Base-by-base conservation (phyloP, 2,113 vertebrate genomes). In the Ctenodactylus gundi region DNA sequence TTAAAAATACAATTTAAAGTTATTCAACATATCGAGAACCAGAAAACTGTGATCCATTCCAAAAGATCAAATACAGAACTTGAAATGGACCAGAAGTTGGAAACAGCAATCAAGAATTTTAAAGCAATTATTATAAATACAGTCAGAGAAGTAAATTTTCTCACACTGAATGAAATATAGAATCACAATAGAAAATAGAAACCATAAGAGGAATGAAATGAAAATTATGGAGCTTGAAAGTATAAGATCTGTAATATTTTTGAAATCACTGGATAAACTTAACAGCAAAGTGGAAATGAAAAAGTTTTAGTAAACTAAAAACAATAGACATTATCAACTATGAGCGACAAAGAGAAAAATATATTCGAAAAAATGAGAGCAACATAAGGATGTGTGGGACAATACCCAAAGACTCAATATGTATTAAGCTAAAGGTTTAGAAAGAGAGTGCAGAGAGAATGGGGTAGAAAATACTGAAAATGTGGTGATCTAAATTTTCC, bases 291-390 rank as follows among this genome's bases (percentile, higher is more conserved):
- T 62, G n/a, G 20, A 89, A 75, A 85, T 21, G 44, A 85, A 85
- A 65, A 85, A 81, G 14, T 72, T 72, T 89, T 31, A 89, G 80
- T 67, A 85, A 85, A 73, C 49, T 84, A 57, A 88, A 44, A 94
- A 83, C 39, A 44, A 85, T 68, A 76, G 34, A 80, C 80, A 75
- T 67, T n/a, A 67, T 27, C 15, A 13, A 60, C 67, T 58, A 23
- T n/a, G 57, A 53, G 15, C 10, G 51, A 84, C 17, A 78, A 2
- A 91, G 46, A 88, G 39, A 78, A 88, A 95, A 85, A 58, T 46
- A 60, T 14, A 76, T 83, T 23, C 77, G 68, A 27, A 70, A 95
- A 84, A 41, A 93, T 51, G 15, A 93, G 51, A 73, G 65, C 77
- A 6, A 7, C 57, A 78, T 36, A 57, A 58, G 27, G 41, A 65